Evolutionary conservation across 2,797 vertebrate genomes (phyloP).

Genomic region (Agapornis canus): DNA sequence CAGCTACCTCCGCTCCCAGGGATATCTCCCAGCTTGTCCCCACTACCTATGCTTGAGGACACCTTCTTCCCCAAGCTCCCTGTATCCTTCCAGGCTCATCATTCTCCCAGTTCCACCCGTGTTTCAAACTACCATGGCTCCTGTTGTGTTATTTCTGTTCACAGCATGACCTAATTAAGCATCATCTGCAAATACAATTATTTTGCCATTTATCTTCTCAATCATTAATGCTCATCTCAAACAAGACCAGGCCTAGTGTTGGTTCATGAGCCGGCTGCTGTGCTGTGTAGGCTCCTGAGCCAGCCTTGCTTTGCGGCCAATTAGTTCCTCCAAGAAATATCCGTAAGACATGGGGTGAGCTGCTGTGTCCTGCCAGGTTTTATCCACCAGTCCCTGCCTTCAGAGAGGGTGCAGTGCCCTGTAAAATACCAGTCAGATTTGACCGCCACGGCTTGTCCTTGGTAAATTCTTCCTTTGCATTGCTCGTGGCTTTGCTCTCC

Average conservation of each 20-base stretch:
- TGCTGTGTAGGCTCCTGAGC: rapidly evolving
- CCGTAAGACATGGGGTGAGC: not conserved
- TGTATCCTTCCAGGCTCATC: not conserved
- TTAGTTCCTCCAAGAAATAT: not conserved
- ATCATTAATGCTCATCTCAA: not conserved
- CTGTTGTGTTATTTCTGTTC: not conserved
- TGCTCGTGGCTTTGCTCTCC: slow-evolving; percentile 3
- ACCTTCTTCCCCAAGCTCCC: not conserved
- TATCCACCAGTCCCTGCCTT: slow-evolving; percentile 6
- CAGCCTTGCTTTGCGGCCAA: not conserved
- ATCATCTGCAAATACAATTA: slow-evolving; percentile 28
- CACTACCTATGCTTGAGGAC: not conserved
- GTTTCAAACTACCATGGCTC: not conserved
- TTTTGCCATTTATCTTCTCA: slow-evolving; percentile 11
- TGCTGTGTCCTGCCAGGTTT: slow-evolving; percentile 18
- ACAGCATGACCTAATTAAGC: not conserved
- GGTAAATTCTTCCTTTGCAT: slow-evolving; percentile 29
- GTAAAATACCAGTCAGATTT: not conserved
- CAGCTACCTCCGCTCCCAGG: not conserved
- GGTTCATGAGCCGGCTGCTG: not conserved
- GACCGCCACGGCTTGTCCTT: not conserved
- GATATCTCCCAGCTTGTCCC: not conserved
- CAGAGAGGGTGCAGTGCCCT: slow-evolving; percentile 6
- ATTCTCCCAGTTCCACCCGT: rapidly evolving
- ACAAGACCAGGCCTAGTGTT: not conserved